Percentiles rank a stretch among this genome's conserved stretches.
Conservation (phyloP, 2,113 vertebrate genomes). For the Gambusia affinis region DNA sequence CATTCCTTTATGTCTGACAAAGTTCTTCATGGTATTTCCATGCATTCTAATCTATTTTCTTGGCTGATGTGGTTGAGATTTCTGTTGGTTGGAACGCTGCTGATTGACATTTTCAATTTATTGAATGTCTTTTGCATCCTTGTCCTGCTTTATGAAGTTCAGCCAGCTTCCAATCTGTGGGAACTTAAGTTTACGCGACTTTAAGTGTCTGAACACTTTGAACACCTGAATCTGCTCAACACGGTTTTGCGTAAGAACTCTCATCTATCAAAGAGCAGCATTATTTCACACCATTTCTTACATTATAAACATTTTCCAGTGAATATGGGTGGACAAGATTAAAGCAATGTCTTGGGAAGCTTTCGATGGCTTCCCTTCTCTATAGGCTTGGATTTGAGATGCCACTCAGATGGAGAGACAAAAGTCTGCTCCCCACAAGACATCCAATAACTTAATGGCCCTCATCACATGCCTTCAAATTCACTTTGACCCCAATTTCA, state of each 20-base stretch:
- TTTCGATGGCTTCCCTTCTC: constrained; percentile 34
- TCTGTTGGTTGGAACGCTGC: too few relatives aligned
- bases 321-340: constrained; percentile 7
- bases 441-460: constrained; percentile 57
- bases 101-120: too few relatives aligned
- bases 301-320: neutral
- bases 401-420: constrained; percentile 51
- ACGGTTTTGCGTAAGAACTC: neutral
- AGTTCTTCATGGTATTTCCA: too few relatives aligned
- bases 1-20: too few relatives aligned
- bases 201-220: too few relatives aligned
- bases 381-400: constrained; percentile 41
- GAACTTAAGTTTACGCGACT: too few relatives aligned
- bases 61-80: too few relatives aligned
- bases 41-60: too few relatives aligned
- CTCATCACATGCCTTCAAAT: constrained; percentile 61
- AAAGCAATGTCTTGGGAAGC: constrained; percentile 21
- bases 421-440: constrained; percentile 59
- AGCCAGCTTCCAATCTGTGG: too few relatives aligned
- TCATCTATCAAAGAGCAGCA: neutral
- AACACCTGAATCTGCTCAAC: neutral
- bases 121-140: too few relatives aligned
- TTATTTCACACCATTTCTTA: neutral
- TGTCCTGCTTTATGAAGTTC: too few relatives aligned
- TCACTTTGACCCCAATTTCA: constrained; percentile 73